Evolutionary conservation across 2,797 vertebrate genomes (phyloP).

Genomic region (Stomatorhinus walkeri): DNA sequence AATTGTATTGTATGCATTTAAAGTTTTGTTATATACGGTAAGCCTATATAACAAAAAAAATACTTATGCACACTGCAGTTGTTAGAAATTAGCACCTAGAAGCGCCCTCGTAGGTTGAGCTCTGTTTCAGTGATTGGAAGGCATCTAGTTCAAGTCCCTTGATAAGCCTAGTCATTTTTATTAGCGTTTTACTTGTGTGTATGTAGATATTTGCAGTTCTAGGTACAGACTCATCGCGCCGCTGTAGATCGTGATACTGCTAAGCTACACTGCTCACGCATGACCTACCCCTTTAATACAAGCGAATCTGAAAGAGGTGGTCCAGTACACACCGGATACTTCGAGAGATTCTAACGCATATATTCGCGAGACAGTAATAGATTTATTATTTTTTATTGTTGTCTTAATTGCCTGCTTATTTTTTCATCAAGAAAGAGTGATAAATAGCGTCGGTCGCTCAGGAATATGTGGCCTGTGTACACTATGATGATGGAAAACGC

Average conservation of each 20-base stretch:
- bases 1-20: not conserved
- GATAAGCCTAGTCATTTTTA: not conserved
- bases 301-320: not conserved
- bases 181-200: not conserved
- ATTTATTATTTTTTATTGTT: not conserved
- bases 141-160: not conserved
- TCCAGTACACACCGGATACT: not conserved
- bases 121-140: not conserved
- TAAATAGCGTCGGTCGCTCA: not conserved
- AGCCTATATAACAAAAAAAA: not conserved
- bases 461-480: not conserved
- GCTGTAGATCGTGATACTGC: conserved; percentile 19
- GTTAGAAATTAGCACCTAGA: not conserved
- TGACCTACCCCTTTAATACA: not conserved
- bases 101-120: not conserved
- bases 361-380: not conserved
- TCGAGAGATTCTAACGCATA: not conserved
- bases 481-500: not conserved
- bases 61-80: not conserved
- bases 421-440: not conserved
- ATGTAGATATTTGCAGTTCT: not conserved
- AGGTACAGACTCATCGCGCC: conserved; percentile 11
- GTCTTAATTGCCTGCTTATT: not conserved
- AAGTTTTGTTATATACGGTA: not conserved
- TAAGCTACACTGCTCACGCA: not conserved